phyloP scores from a whole-genome alignment of 2,888 invertebrate genomes.

The Andrena marginata region DNA sequence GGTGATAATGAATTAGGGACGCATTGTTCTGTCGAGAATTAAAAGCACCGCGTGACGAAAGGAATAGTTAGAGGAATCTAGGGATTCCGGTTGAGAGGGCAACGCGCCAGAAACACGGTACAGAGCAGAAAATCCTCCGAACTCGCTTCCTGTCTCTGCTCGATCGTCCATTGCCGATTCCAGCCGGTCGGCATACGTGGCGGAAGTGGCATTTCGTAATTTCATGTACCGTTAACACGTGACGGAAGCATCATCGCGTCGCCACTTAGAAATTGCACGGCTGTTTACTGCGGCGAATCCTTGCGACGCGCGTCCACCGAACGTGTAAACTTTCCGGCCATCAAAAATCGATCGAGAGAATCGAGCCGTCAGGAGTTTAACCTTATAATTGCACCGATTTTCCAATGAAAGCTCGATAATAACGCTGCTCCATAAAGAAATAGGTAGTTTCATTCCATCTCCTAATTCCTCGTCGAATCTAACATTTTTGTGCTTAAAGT shows the following conservation, averaged over 20 bases:
- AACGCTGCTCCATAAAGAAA: no score
- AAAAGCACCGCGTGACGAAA: no score
- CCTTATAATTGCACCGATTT: no score
- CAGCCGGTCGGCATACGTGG: constrained; percentile 33
- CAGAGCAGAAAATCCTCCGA: not conserved
- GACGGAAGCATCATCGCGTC: constrained; percentile 65
- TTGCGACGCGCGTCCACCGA: constrained; percentile 47
- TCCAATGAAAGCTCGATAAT: no score
- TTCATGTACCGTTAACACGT: constrained; percentile 61
- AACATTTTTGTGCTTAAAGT: no score
- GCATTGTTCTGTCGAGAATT: no score
- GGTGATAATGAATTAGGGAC: no score
- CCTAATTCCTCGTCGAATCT: no score
- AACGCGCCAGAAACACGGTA: not conserved
- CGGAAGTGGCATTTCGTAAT: constrained; percentile 62
- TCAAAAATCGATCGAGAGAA: constrained; percentile 1
- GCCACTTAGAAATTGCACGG: constrained; percentile 57
- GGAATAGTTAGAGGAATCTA: no score
- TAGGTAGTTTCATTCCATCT: no score
- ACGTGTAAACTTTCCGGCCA: constrained; percentile 52
- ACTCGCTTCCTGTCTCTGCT: not conserved
- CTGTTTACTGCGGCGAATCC: constrained; percentile 58
- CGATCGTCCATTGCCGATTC: constrained; percentile 45
- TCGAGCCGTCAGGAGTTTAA: no score
- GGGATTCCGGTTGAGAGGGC: not conserved